These are phyloP conservation scores for Pelecanoides urinatrix DNA, from an alignment of 2,113 vertebrate genomes.

Conservation along the genomic window DNA sequence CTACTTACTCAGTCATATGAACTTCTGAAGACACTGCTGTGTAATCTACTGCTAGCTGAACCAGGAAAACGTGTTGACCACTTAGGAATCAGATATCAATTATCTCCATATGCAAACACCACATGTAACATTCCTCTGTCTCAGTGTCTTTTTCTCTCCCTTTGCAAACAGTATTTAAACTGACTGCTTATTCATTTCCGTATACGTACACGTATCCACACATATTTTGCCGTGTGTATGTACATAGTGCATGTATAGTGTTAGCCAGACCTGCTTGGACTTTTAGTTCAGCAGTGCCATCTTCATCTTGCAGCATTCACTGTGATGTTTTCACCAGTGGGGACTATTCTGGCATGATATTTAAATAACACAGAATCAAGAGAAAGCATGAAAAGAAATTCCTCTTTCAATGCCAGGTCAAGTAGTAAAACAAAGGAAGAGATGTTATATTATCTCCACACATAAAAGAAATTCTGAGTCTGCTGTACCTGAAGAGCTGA, in stretches of 20 bases:
- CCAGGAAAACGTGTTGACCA: constrained; percentile 12
- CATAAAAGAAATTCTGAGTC: background rate
- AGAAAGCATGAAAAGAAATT: background rate
- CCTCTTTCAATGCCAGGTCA: background rate
- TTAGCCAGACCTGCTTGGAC: background rate
- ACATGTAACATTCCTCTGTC: background rate
- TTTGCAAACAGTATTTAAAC: background rate
- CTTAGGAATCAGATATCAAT: background rate
- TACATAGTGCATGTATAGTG: background rate
- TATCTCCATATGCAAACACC: background rate
- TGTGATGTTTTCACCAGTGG: background rate
- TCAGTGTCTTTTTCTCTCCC: background rate
- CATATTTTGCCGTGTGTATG: background rate
- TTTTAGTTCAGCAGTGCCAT: background rate
- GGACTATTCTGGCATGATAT: background rate
- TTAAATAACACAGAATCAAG: background rate
- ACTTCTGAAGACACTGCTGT: constrained; percentile 24
- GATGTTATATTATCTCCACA: background rate
- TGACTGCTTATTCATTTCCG: background rate
- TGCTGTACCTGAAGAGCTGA: background rate
- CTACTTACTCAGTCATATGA: constrained; percentile 40
- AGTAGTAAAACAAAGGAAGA: background rate
- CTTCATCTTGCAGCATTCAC: background rate
- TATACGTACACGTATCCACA: background rate
- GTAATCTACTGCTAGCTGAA: constrained; percentile 33